Evolutionary conservation across 2,888 invertebrate genomes (phyloP).

Genomic region (Dichetophora obliterata): DNA sequence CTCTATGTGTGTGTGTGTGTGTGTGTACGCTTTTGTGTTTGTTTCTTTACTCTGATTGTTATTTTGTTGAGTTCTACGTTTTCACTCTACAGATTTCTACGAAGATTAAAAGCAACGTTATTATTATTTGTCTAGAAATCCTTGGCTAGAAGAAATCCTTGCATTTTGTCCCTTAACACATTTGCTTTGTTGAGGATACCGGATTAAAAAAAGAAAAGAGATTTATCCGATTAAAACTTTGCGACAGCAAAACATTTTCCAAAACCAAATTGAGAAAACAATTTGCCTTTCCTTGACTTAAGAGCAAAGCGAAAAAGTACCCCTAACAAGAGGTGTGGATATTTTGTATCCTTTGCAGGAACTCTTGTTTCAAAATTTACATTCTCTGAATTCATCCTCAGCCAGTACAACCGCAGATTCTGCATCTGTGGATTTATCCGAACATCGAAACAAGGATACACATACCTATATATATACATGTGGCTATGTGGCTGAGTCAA

Average conservation of each 20-base stretch:
- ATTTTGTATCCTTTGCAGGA: background rate
- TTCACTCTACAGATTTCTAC: background rate
- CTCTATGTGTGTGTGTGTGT: no score
- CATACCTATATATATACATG: background rate
- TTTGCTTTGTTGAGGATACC: slow-evolving; percentile 39
- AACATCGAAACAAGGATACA: background rate
- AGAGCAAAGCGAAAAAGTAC: background rate
- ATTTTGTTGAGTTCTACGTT: background rate
- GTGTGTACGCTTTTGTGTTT: background rate
- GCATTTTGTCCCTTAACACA: slow-evolving; percentile 26
- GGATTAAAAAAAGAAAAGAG: slow-evolving; percentile 38
- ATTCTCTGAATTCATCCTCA: background rate
- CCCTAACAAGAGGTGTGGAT: background rate
- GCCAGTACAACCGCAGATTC: background rate
- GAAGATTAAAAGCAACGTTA: background rate
- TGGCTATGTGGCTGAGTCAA: no score
- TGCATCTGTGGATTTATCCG: background rate
- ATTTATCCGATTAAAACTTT: slow-evolving; percentile 44
- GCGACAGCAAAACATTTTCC: background rate
- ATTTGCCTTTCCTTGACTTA: background rate
- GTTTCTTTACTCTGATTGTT: background rate
- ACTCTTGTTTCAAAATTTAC: background rate
- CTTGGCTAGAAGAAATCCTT: background rate
- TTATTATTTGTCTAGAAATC: no score
- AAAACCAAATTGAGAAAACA: background rate